Evolutionary conservation across 1,140 invertebrate genomes (phyloP), one percentile per base, ranked within the genome.

Genomic region (Dermatophagoides farinae): DNA sequence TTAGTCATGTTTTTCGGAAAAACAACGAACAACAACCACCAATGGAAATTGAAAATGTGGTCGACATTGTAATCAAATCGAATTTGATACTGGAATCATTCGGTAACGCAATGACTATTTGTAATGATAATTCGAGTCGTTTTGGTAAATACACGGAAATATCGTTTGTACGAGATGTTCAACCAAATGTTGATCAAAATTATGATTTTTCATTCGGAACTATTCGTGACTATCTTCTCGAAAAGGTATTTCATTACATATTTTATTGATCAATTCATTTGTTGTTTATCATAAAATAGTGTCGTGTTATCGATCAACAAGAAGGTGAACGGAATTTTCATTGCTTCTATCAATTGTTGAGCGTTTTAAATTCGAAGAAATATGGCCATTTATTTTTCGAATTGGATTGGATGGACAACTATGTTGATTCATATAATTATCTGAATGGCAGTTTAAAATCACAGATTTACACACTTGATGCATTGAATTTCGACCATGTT

Each of bases 91-190:
- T 92, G 25, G 88, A 91, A 74, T 86, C 87, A 25, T 91, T 91
- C 70, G 87, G 88, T 86, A 96, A 97, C 76, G 92, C 92, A 0
- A 96, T 93, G 75, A 97, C 93, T 0, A 85, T 91, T 11, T 78
- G 90, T 39, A 97, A 97, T 72, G 90, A 97, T 72, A 97, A 97
- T 73, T 95, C 89, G n/a, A 91, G 87, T 50, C 79, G 93, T 39
- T 97, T 97, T 72, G 93, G 93, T 18, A 97, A 97, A 73, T 96
- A 93, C 70, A 91, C 95, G 78, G 88, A 91, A 75, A 86, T 97
- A 1, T 91, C 88, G 70, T 87, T 96, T 70, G 89, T 95, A 76
- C 80, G 61, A 82, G 81, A 66, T 86, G 82, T 76, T 82, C 84
- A 71, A 95, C 96, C 63, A 83, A 85, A 64, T 92, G 93, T 16